Evolutionary conservation across 1,140 invertebrate species (phyloP), one percentile per base, ranked within the genome.

Genomic region (Prorops nasuta): DNA sequence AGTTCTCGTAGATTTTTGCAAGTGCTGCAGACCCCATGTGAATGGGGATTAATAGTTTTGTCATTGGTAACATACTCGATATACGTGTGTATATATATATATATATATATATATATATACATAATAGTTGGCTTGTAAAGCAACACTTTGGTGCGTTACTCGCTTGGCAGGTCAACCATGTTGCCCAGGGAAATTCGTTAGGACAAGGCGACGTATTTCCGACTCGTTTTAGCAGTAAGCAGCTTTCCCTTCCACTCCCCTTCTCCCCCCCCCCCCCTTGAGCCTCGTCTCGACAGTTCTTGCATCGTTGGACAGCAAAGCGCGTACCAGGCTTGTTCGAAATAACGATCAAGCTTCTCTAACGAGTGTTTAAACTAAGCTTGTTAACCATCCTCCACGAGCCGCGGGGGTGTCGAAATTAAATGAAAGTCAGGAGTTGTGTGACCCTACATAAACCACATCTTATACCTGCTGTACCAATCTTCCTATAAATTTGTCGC

Each of bases 291-390:
- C 4, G n/a, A 32, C 24, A 28, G 34, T 34, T 45, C 32, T 42
- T 36, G n/a, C 28, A 4, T 3, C 3, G 17, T 12, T 20, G 7
- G 21, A 34, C 9, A 22, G 37, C 31, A 20, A 44, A 20, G 36
- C 36, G 22, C 24, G 31, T 35, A 38, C 41, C 38, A 37, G n/a
- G 49, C 20, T 52, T 59, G 35, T 53, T 49, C 44, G 49, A 50
- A 56, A 64, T 51, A 54, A 61, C 56, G 44, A 65, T 65, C 58
- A 54, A 54, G 38, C 47, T 22, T 21, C 49, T 54, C 49, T 65
- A 65, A 65, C 58, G 63, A 65, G 58, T 59, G 58, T 65, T 64
- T 65, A 57, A 64, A 65, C 61, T 59, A 62, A 56, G 51, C 63
- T 62, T 59, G 61, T 65, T 64, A 65, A 62, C 56, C 53, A 40